Evolutionary conservation across 2,113 vertebrate species (phyloP), one percentile per base, ranked within the genome.

Genomic region (Corvus cornix): DNA sequence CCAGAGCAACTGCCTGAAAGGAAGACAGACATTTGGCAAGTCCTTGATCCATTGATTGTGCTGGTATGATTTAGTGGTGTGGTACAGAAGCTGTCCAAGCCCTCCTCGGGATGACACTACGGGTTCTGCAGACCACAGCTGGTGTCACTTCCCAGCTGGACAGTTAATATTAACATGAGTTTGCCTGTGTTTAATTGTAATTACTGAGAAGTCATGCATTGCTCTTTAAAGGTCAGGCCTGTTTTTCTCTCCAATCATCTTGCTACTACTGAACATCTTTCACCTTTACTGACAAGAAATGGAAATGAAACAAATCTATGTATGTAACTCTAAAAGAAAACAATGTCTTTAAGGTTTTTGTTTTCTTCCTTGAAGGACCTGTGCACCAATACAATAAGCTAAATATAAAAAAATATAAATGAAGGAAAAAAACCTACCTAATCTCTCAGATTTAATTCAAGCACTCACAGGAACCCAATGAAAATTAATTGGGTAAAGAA

Each of bases 401-500:
- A 95, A 95, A 81, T 33, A 41, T 7, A 31, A 56, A 59, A 53
- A 77, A 10, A 3, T 56, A 44, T 12, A 58, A 92, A 83, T 39
- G 4, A 84, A 83, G 12, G 23, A 56, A 91, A 81, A 92, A 92
- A 53, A 49, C 14, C 43, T 68, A 70, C 33, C 70, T 89, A 93
- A 79, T 94, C 56, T 77, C 13, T 80, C 48, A 80, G 55, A 87
- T 93, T 95, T 95, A 94, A 95, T 96, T 96, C 73, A 96, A 95
- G 62, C 35, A 76, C 28, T 88, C 96, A 94, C 53, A 88, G 89
- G 74, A 91, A 69, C 7, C 9, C 41, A 60, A 10, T 49, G 84
- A 89, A 31, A 62, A 79, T 68, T 89, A 84, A 68, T 43, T 90
- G 22, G 11, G 20, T 95, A 85, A 95, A 43, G 75, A 95, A 96